Evolutionary conservation across 2,888 invertebrate genomes (phyloP).

Genomic region (Mellilla xanthometata): DNA sequence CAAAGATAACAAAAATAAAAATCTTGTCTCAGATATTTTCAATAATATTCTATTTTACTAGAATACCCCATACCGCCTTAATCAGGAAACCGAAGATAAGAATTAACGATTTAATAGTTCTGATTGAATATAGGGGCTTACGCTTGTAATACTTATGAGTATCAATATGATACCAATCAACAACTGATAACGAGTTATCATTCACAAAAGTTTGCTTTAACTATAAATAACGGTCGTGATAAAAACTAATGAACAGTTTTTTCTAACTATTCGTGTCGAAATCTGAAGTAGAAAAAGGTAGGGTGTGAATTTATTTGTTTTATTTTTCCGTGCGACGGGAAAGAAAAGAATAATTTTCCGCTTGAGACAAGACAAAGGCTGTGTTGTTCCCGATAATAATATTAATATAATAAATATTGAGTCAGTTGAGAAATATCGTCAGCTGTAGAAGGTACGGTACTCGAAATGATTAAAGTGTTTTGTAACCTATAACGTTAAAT

Average conservation of each 20-base stretch:
- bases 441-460: not conserved
- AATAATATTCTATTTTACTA: too few species aligned
- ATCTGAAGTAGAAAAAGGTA: conserved; percentile 9
- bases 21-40: too few species aligned
- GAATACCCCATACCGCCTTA: too few species aligned
- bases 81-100: not conserved
- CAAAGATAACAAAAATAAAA: too few species aligned
- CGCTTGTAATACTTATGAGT: conserved; percentile 14
- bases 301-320: not conserved
- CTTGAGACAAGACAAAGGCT: not conserved
- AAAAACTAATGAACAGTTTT: conserved; percentile 5
- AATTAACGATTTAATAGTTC: conserved; percentile 13
- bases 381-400: not conserved
- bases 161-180: not conserved
- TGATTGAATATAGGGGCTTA: conserved; percentile 18
- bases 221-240: conserved; percentile 7
- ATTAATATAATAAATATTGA: conserved; percentile 1
- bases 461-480: too few species aligned
- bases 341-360: conserved; percentile 6
- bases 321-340: not conserved
- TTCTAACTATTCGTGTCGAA: not conserved
- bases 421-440: not conserved
- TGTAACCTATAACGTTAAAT: too few species aligned
- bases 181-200: conserved; percentile 14
- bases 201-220: conserved; percentile 4